A percentile compares a stretch with the other conserved stretches of the same genome.
These are phyloP conservation scores for Dusona sp. DNA, from an alignment of 2,888 invertebrate genomes.

Conservation along the genomic window DNA sequence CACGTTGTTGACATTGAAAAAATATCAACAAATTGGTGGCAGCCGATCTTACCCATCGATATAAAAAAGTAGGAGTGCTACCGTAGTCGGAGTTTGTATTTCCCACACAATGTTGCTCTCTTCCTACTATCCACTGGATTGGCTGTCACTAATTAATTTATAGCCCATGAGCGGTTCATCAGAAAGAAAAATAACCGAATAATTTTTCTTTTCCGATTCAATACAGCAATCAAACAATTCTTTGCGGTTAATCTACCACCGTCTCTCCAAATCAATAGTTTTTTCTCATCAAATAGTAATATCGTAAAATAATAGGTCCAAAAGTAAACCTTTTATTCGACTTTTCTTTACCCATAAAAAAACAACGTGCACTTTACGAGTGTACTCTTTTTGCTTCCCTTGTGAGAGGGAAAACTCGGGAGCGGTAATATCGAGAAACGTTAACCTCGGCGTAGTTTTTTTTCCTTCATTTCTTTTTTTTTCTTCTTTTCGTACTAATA, in stretches of 20 bases:
- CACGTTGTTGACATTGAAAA: not conserved
- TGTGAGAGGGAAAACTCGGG: not conserved
- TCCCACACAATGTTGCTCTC: no score
- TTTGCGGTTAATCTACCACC: not conserved
- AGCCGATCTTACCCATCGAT: not conserved
- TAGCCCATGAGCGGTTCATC: not conserved
- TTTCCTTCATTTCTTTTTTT: constrained; percentile 2
- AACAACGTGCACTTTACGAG: constrained; percentile 1
- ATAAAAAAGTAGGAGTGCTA: no score
- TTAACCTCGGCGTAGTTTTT: constrained; percentile 4
- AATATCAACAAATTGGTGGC: not conserved
- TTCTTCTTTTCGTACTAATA: constrained; percentile 28
- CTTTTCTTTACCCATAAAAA: not conserved
- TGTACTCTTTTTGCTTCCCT: not conserved
- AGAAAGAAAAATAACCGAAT: not conserved
- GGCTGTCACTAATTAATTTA: not conserved
- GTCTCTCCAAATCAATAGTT: not conserved
- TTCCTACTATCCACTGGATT: not conserved
- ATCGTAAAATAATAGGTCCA: not conserved
- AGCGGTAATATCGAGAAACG: constrained; percentile 12
- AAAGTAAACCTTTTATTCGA: not conserved
- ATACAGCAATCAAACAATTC: not conserved
- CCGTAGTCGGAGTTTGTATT: no score
- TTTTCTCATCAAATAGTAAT: not conserved
- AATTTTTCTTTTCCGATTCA: not conserved